These are phyloP conservation scores for Pseudoips prasinana DNA, from an alignment of 2,888 invertebrate species.

Conservation along the genomic window DNA sequence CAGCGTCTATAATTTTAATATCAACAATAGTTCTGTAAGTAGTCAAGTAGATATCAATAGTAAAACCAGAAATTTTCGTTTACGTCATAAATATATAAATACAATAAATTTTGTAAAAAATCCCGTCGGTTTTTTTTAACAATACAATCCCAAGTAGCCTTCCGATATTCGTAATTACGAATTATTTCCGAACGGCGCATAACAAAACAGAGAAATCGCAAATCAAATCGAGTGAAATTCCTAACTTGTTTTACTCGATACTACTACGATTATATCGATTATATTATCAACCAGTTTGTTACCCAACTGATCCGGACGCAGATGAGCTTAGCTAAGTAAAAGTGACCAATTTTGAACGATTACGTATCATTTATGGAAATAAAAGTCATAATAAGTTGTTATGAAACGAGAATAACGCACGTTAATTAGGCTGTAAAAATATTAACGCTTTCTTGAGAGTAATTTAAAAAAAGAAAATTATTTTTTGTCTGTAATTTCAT, in stretches of 20 bases:
- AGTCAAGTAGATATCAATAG: too few species aligned
- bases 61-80: too few species aligned
- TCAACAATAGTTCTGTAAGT: too few species aligned
- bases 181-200: slow-evolving; percentile 10
- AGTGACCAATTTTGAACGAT: slow-evolving; percentile 35
- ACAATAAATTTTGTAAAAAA: too few species aligned
- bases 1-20: too few species aligned
- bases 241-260: slow-evolving; percentile 38
- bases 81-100: too few species aligned
- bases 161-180: too few species aligned
- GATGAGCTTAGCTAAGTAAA: slow-evolving; percentile 39
- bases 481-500: too few species aligned
- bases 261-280: slow-evolving; percentile 42
- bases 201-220: slow-evolving; percentile 42
- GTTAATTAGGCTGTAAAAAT: slow-evolving; percentile 25
- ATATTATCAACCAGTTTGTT: slow-evolving; percentile 57
- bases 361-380: slow-evolving; percentile 43
- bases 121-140: too few species aligned
- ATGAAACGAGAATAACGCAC: slow-evolving; percentile 29
- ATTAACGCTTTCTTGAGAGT: slow-evolving; percentile 15
- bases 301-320: slow-evolving; percentile 47
- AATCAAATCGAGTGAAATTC: slow-evolving; percentile 56
- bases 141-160: too few species aligned
- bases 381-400: slow-evolving; percentile 32
- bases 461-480: slow-evolving; percentile 12